Conservation (phyloP, 1,140 invertebrate genomes). For the Diuraphis noxia region DNA sequence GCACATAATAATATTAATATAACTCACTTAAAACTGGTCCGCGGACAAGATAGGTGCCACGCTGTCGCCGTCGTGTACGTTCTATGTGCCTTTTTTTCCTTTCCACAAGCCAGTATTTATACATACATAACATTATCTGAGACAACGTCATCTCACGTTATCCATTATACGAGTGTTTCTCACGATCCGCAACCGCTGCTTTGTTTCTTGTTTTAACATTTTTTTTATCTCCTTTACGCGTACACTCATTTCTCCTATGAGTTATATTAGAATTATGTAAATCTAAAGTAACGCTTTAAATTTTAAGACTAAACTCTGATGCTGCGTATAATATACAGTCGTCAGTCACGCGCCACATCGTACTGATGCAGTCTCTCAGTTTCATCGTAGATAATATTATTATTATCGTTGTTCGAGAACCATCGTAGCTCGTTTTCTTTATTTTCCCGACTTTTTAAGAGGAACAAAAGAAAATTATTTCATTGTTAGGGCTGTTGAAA, state of each 20-base stretch:
- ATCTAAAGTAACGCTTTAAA: neutral
- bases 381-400: neutral
- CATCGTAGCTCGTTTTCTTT: neutral
- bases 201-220: neutral
- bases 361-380: neutral
- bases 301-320: neutral
- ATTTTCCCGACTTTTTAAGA: neutral
- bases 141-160: neutral
- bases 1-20: neutral
- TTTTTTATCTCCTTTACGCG: neutral
- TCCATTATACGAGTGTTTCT: constrained; percentile 21
- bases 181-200: constrained; percentile 17
- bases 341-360: neutral
- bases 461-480: neutral
- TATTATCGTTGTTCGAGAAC: neutral
- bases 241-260: neutral
- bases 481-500: neutral
- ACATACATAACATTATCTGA: neutral
- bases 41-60: neutral
- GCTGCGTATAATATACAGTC: neutral
- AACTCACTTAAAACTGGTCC: constrained; percentile 11
- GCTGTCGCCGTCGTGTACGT: neutral
- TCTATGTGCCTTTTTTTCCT: constrained; percentile 2
- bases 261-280: neutral
- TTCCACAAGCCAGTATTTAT: neutral